Conservation (phyloP, 2,797 vertebrate genomes). For the Vipera ursinii region DNA sequence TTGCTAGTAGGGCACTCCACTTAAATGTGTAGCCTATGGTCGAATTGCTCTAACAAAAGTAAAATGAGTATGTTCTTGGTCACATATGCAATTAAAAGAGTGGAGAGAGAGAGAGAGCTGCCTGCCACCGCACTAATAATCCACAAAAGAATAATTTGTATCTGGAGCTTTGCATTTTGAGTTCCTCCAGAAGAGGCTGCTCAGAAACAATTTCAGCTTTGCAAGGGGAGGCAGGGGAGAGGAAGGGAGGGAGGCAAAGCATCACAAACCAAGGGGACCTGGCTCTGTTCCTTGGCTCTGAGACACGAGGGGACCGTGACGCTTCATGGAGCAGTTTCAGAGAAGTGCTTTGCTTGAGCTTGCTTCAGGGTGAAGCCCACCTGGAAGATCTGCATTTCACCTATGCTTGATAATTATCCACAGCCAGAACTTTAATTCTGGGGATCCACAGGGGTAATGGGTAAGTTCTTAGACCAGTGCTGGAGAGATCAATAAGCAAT, state of each 20-base stretch:
- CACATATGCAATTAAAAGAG: slow-evolving; percentile 34
- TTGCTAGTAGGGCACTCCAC: slow-evolving; percentile 31
- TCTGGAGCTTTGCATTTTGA: background rate
- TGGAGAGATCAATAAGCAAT: background rate
- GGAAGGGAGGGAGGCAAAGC: background rate
- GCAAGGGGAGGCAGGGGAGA: background rate
- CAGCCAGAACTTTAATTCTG: background rate
- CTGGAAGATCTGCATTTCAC: background rate
- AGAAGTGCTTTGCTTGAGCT: background rate
- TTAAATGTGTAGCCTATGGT: slow-evolving; percentile 51
- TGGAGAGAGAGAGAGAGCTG: background rate
- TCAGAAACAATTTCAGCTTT: background rate
- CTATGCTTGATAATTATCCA: background rate
- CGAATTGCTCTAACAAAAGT: slow-evolving; percentile 16
- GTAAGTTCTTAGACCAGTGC: background rate
- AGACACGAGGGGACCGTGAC: background rate
- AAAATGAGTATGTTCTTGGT: slow-evolving; percentile 34
- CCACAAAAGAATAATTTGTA: background rate
- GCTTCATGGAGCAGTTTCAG: background rate
- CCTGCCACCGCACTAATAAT: background rate
- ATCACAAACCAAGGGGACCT: background rate
- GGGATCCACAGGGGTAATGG: background rate
- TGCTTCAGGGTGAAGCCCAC: background rate
- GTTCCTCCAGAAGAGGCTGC: background rate
- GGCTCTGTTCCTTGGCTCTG: background rate